Base-by-base conservation (phyloP, 1,140 invertebrate genomes). In the Zophobas morio region DNA sequence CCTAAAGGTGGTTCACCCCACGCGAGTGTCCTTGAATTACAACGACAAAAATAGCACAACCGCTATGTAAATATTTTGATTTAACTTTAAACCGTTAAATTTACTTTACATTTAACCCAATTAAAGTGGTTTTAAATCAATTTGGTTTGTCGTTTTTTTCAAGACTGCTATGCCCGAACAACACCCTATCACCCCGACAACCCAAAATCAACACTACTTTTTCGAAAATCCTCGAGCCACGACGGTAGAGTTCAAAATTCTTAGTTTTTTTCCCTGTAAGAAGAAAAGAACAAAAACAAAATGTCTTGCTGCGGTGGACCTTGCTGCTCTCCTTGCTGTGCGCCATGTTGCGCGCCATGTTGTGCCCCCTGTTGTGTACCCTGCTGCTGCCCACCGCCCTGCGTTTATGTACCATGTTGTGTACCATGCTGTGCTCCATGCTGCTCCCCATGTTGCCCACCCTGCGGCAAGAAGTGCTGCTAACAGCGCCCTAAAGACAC, bases 391-490 rank as follows among this genome's bases (percentile, higher is more conserved):
- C 39, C 37, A 8, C 37, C 60, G 1, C 54, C 54, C n/a, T 66
- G 60, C 39, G 60, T 66, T 5, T 66, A 66, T 40, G 60, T 66
- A 4, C 60, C 60, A 6, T 66, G 60, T 20, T 37, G 40, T 40
- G 60, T 66, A 20, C 60, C 60, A 1, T 66, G 60, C 60, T 66
- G 60, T 32, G 6, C 39, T 39, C 60, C 60, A 40, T 66, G 60
- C 60, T 40, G 37, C 60, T 33, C 60, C 2, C 60, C 60, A 1
- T 66, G 60, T 39, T 66, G 60, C 60, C 39, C 60, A n/a, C 39
- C 60, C 20, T 32, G 39, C 39, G 37, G 37, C 4, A 66, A 66
- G 39, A 66, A 66, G 33, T 66, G 60, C 60, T 66, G 60, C 20
- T 66, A 36, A 39, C 5, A 39, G 60, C n/a, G 60, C 49, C 49